Evolutionary conservation across 1,140 invertebrate species (phyloP), one percentile per base, ranked within the genome.

Genomic region (Wasmannia auropunctata): DNA sequence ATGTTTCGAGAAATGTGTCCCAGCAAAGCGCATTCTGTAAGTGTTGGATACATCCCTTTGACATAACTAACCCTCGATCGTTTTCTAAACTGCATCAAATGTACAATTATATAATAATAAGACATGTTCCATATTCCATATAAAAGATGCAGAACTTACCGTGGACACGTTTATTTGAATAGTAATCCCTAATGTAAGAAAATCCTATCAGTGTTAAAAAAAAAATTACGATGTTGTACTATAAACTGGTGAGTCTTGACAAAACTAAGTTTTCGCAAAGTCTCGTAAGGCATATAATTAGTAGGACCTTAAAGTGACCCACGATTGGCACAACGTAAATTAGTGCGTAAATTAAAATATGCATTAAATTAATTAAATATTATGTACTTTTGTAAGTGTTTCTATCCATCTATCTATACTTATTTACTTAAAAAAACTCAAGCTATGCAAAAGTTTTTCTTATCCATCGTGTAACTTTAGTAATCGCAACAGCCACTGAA

Each of bases 1-100:
- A 95, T 97, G 91, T 97, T 96, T 95, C 96, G 95, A 93, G 94
- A 96, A 95, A 92, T 96, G 88, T 96, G 96, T 95, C 96, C 96
- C 86, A 95, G 95, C 91, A 94, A 94, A 95, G 96, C 95, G 75
- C 95, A 96, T 89, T 96, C 95, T 94, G 96, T 96, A 96, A 96
- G 95, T 96, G 91, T 93, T 93, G 91, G 92, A 92, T 95, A 93
- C 92, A 93, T 92, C 88, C 88, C 90, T 93, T 91, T 91, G 91
- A 92, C 86, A 89, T 92, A 93, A 95, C 92, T 94, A 94, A 94
- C 91, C 90, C 80, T 88, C 90, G 90, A 91, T 88, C 87, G 93
- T 91, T 91, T 93, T 92, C 87, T 90, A 92, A 93, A 93, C 87
- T 88, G 91, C 91, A 92, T 90, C 89, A 91, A 92, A 92, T 92